phyloP scores from a whole-genome alignment of 2,888 invertebrate species.

The Andrena trimmerana region DNA sequence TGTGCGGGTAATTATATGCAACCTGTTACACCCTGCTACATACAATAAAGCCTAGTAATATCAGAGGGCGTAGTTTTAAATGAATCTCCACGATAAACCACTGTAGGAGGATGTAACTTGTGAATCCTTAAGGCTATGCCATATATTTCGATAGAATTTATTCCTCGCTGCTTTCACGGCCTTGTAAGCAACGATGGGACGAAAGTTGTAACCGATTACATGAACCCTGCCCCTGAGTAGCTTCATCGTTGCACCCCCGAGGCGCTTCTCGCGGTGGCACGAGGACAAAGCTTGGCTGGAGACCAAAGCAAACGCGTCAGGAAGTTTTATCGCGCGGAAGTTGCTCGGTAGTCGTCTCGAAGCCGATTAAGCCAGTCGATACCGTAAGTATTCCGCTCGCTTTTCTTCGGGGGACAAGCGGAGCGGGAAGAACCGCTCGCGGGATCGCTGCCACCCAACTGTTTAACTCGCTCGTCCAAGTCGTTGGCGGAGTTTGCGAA shows the following conservation, averaged over 20 bases:
- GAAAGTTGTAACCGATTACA: constrained; percentile 5
- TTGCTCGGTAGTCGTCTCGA: constrained; percentile 33
- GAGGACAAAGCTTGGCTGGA: constrained; percentile 26
- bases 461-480: constrained; percentile 64
- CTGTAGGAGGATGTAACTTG: too few relatives aligned
- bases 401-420: constrained; percentile 54
- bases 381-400: constrained; percentile 47
- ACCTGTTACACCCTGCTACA: constrained; percentile 11
- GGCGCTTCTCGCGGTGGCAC: constrained; percentile 11
- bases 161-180: too few relatives aligned
- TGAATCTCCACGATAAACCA: too few relatives aligned
- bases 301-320: constrained; percentile 43
- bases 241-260: background rate
- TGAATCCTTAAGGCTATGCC: too few relatives aligned
- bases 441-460: constrained; percentile 46
- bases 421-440: constrained; percentile 36
- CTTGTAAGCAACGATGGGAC: background rate
- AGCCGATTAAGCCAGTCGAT: constrained; percentile 62
- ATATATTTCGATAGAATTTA: too few relatives aligned
- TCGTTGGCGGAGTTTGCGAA: constrained; percentile 67
- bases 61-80: too few relatives aligned
- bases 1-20: constrained; percentile 10
- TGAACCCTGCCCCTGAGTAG: background rate
- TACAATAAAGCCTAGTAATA: background rate
- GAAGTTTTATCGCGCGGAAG: constrained; percentile 53